Percentiles rank a stretch among this genome's conserved stretches.
phyloP scores from a whole-genome alignment of 2,797 vertebrate species.

The Myotis vivesi region DNA sequence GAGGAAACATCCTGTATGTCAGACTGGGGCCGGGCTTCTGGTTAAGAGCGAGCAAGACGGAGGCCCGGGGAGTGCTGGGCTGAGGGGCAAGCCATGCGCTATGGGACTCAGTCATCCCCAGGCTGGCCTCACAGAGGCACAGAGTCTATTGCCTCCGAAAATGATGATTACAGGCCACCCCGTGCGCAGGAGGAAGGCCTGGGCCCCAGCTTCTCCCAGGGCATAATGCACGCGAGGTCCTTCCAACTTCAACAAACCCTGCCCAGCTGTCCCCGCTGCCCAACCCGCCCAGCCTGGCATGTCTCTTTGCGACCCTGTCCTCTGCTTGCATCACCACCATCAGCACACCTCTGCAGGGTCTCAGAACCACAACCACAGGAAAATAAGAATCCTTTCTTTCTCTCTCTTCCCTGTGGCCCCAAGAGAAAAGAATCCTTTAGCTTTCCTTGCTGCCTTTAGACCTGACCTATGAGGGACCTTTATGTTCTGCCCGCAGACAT shows the following conservation, averaged over 20 bases:
- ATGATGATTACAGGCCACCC: not conserved
- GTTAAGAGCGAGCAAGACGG: not conserved
- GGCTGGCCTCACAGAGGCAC: not conserved
- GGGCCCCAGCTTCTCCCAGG: not conserved
- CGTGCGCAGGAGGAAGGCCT: not conserved
- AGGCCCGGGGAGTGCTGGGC: fast-evolving
- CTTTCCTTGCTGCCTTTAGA: not conserved
- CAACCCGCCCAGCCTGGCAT: not conserved
- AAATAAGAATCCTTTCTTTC: not conserved
- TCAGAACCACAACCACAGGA: not conserved
- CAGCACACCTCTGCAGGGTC: not conserved
- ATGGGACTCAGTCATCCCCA: not conserved
- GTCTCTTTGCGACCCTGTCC: not conserved
- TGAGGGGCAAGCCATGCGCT: not conserved
- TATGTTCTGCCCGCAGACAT: not conserved
- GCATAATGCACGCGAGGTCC: not conserved
- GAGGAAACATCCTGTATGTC: not conserved
- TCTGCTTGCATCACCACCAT: not conserved
- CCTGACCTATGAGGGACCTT: not conserved
- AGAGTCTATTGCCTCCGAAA: not conserved
- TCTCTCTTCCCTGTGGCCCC: not conserved
- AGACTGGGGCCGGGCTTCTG: not conserved
- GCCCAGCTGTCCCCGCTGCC: not conserved
- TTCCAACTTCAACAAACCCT: not conserved
- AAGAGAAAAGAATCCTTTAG: too few species aligned